Base-by-base conservation (phyloP, 2,888 invertebrate genomes). In the Homarus gammarus region DNA sequence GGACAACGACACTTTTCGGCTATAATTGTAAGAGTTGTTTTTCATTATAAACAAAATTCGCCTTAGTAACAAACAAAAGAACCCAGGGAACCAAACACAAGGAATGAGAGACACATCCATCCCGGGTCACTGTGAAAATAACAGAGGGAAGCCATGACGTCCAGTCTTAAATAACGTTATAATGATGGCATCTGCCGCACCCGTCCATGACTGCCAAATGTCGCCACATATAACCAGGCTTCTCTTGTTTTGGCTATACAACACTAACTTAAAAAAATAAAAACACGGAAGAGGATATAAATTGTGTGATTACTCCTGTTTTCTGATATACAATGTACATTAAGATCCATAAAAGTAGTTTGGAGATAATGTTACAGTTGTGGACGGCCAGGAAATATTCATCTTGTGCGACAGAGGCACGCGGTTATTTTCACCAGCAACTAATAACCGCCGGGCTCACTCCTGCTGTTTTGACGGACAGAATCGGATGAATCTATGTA, bases 151-250 rank as follows among this genome's bases (percentile, higher is more conserved):
- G 87, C 83, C 87, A 83, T 33, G 87, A 83, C 87, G 87, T 49
- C 87, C 87, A 83, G 73, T 88, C 87, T 88, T 88, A 88, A 83
- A 88, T 88, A 88, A 88, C 64, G 82, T 70, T 88, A 82, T 88
- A 88, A 88, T 88, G 82, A 88, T 82, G 87, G 87, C 87, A 88
- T 88, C 87, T 88, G 87, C 64, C 83, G 87, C 73, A 72, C 22
- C 83, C 83, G 78, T 38, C n/a, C 31, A 56, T 10, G 27, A 40
- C 83, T 88, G 78, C 87, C 87, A 77, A 22, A 83, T 70, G 87
- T 88, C 87, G 75, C 75, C 31, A 31, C 61, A 44, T 22, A 1
- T 27, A 38, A 79, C 79, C 36, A 49, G 49, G 56, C 33, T 56
- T 31, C 78, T 2, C 78, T 1, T n/a, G n/a, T n/a, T n/a, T n/a